Conservation (phyloP, 2,113 vertebrate genomes). For the Salvator merianae region DNA sequence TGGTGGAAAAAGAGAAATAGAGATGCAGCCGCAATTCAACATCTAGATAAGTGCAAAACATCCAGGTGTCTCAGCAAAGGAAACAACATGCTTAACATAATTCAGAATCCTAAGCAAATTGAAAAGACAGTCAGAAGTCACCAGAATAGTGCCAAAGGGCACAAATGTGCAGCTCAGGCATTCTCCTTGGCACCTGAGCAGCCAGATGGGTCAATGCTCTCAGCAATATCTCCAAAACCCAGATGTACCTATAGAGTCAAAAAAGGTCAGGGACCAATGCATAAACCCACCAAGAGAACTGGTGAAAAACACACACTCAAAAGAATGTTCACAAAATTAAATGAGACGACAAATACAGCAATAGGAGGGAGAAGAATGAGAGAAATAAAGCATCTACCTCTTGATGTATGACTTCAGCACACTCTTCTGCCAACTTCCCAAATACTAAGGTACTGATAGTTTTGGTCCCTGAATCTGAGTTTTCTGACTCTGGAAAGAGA, state of each 20-base stretch:
- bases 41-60: neutral
- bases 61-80: neutral
- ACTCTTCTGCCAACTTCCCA: slow-evolving; percentile 72
- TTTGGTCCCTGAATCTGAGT: slow-evolving; percentile 21
- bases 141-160: too few species aligned
- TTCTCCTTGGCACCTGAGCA: too few species aligned
- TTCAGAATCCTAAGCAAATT: neutral
- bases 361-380: neutral
- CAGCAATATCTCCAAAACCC: too few species aligned
- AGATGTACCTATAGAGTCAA: too few species aligned
- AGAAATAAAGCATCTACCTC: slow-evolving; percentile 61
- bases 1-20: neutral
- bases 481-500: slow-evolving; percentile 56
- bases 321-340: neutral
- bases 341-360: neutral
- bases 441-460: slow-evolving; percentile 68
- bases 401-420: slow-evolving; percentile 53
- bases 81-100: neutral
- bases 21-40: neutral
- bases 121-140: neutral
- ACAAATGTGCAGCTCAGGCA: too few species aligned
- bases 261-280: neutral
- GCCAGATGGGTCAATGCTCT: too few species aligned
- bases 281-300: neutral
- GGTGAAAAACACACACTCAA: too few species aligned